Percentiles rank a stretch among this genome's conserved stretches.
Evolutionary conservation across 2,888 invertebrate genomes (phyloP).

Genomic region (Atethmia centrago): DNA sequence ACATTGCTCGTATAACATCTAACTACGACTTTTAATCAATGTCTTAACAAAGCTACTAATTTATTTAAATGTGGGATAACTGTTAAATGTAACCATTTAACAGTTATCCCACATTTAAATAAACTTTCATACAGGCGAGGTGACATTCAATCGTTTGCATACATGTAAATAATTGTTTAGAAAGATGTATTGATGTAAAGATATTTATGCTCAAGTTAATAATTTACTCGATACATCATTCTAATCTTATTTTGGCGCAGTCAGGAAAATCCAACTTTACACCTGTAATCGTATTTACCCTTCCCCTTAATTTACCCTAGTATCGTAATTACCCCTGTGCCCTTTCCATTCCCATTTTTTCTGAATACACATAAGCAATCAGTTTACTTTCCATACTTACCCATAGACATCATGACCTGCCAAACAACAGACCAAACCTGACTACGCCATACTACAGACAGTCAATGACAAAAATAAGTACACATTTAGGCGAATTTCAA

Average conservation of each 20-base stretch:
- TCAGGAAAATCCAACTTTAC: not conserved
- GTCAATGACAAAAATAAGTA: conserved; percentile 8
- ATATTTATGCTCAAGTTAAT: not conserved
- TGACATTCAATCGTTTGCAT: conserved; percentile 21
- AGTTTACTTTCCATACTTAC: not conserved
- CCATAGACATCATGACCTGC: not conserved
- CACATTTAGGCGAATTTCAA: not conserved
- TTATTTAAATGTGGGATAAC: not conserved
- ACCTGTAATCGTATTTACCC: not conserved
- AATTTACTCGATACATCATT: not conserved
- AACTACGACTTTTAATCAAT: conserved; percentile 1
- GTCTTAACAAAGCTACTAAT: not conserved
- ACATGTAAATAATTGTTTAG: conserved; percentile 19
- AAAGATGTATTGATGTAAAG: conserved; percentile 7
- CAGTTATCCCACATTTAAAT: too few species aligned
- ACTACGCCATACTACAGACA: not conserved
- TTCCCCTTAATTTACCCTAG: not conserved
- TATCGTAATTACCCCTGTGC: not conserved
- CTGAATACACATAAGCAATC: not conserved
- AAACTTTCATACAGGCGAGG: conserved; percentile 2
- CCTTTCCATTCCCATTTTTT: not conserved
- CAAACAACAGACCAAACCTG: not conserved
- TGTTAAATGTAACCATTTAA: not conserved
- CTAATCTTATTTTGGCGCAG: not conserved
- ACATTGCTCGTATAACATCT: conserved; percentile 30